These are phyloP conservation scores for Genyomyrus donnyi DNA, from an alignment of 2,113 vertebrate genomes.

Conservation along the genomic window DNA sequence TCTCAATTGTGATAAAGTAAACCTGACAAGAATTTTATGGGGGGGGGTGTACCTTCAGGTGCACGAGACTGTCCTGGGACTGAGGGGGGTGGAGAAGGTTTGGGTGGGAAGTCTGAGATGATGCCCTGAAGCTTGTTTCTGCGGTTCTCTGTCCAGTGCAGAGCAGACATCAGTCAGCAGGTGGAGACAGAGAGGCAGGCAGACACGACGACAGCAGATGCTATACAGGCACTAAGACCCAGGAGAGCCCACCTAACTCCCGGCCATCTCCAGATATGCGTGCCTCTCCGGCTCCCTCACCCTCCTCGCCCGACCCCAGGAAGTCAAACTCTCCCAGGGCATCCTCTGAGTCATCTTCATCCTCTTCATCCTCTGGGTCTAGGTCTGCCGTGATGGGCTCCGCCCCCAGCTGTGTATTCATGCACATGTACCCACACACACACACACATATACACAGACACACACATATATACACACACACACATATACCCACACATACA, in stretches of 20 bases:
- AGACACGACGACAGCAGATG: neutral
- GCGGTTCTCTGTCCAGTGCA: conserved; percentile 67
- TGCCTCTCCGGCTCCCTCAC: conserved; percentile 71
- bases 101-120: conserved; percentile 75
- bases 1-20: neutral
- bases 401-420: conserved; percentile 54
- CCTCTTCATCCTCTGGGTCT: conserved; percentile 79
- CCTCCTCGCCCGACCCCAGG: conserved; percentile 79
- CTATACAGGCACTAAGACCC: neutral
- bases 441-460: neutral
- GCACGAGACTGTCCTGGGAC: conserved; percentile 66
- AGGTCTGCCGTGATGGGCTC: conserved; percentile 73
- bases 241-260: conserved; percentile 68
- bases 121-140: conserved; percentile 80
- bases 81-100: conserved; percentile 61
- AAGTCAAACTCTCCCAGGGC: conserved; percentile 85
- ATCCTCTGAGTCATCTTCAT: conserved; percentile 82
- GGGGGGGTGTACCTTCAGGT: conserved; percentile 65
- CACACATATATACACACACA: neutral
- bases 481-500: neutral
- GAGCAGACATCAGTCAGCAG: conserved; percentile 43
- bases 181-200: conserved; percentile 7
- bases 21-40: neutral
- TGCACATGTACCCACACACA: neutral
- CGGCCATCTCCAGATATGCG: conserved; percentile 69